Evolutionary conservation across 2,888 invertebrate genomes (phyloP).

Genomic region (Saturnia japonica): DNA sequence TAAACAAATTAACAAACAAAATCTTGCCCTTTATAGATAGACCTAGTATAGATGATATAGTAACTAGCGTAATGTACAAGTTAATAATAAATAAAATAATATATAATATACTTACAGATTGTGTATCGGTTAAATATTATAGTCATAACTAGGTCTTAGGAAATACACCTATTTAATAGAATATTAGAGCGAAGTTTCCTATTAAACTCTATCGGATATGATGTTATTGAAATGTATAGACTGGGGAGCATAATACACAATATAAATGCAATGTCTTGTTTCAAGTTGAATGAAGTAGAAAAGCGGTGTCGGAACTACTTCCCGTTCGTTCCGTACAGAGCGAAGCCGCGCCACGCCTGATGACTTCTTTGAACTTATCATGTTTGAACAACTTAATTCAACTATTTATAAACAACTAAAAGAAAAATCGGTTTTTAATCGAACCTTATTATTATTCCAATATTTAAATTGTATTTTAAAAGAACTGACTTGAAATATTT

Average conservation of each 20-base stretch:
- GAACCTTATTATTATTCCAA: neutral
- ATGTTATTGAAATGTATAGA: slow-evolving; percentile 31
- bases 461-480: no score
- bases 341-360: slow-evolving; percentile 11
- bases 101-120: no score
- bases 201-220: slow-evolving; percentile 25
- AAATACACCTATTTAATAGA: neutral
- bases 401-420: neutral
- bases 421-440: neutral
- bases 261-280: slow-evolving; percentile 41
- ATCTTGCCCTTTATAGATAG: no score
- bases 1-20: no score
- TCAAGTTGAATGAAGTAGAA: slow-evolving; percentile 33
- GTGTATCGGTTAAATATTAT: no score
- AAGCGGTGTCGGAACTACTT: slow-evolving; percentile 21
- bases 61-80: no score
- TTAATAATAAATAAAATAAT: no score
- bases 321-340: slow-evolving; percentile 7
- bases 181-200: neutral
- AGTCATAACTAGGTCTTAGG: neutral
- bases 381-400: neutral
- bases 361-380: neutral
- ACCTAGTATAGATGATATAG: no score
- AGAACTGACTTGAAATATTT: no score
- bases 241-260: slow-evolving; percentile 33